phyloP scores from a whole-genome alignment of 1,140 invertebrate species.

The Hestina assimilis region DNA sequence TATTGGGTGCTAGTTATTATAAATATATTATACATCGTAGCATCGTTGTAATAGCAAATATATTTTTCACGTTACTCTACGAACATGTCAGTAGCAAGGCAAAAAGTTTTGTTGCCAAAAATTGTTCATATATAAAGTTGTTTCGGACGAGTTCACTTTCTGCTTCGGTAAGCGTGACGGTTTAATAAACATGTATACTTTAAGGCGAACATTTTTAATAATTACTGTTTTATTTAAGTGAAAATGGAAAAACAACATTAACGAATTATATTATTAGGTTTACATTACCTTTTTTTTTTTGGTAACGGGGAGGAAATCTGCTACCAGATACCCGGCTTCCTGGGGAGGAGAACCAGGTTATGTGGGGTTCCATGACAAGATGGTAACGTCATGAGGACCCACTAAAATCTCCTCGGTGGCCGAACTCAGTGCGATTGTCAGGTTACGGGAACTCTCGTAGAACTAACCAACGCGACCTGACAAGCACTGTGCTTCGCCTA shows the following conservation, averaged over 20 bases:
- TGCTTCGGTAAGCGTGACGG: conserved; percentile 5
- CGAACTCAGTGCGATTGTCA: too few species aligned
- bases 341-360: too few species aligned
- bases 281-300: too few species aligned
- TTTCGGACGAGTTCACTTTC: conserved; percentile 9
- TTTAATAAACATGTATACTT: conserved; percentile 15
- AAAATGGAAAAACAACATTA: background rate
- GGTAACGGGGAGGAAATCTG: too few species aligned
- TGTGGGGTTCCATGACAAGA: too few species aligned
- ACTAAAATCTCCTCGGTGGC: too few species aligned
- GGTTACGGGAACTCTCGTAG: too few species aligned
- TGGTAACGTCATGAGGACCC: too few species aligned
- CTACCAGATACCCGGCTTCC: too few species aligned
- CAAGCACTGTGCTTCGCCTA: too few species aligned
- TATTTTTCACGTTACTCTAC: background rate
- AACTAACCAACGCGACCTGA: too few species aligned
- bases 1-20: background rate
- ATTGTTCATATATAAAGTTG: conserved; percentile 14
- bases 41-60: background rate
- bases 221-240: background rate
- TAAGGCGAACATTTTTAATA: conserved; percentile 13
- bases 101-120: conserved; percentile 17
- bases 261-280: background rate
- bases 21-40: too few species aligned
- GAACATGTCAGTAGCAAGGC: background rate